Conservation (phyloP, 2,888 invertebrate species). For the Agrilus biguttatus region DNA sequence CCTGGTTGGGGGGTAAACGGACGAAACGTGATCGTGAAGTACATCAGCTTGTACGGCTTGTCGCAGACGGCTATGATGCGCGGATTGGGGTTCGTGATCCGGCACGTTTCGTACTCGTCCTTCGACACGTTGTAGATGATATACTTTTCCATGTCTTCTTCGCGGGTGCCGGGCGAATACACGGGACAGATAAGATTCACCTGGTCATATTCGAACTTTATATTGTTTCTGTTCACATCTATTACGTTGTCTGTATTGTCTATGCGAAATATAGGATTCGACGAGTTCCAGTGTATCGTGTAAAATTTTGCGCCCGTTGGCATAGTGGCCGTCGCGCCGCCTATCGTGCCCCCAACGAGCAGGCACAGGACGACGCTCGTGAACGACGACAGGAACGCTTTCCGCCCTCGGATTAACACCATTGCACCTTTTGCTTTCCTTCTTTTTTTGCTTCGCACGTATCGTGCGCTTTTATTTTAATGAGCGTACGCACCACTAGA, state of each 20-base stretch:
- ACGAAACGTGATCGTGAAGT: slow-evolving; percentile 91
- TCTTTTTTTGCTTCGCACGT: slow-evolving; percentile 2
- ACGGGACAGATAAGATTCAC: slow-evolving; percentile 92
- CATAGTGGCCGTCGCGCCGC: slow-evolving; percentile 21
- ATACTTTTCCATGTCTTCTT: slow-evolving; percentile 86
- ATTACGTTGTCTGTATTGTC: slow-evolving; percentile 96
- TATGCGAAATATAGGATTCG: slow-evolving; percentile 62
- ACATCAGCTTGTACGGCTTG: slow-evolving; percentile 87
- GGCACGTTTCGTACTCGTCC: slow-evolving; percentile 91
- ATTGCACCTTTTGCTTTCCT: slow-evolving; percentile 11
- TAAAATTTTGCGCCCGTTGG: slow-evolving; percentile 31
- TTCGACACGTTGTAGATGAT: slow-evolving; percentile 95
- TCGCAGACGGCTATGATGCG: slow-evolving; percentile 91
- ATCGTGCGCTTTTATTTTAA: background rate
- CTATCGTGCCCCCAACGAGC: slow-evolving; percentile 4
- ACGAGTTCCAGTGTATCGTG: slow-evolving; percentile 33
- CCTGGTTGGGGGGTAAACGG: slow-evolving; percentile 93
- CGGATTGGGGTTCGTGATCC: slow-evolving; percentile 87
- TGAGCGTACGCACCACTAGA: too few relatives aligned
- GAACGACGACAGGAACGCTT: slow-evolving; percentile 18
- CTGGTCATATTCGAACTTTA: slow-evolving; percentile 86
- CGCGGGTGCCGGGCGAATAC: slow-evolving; percentile 73
- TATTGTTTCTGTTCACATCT: slow-evolving; percentile 85
- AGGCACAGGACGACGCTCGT: slow-evolving; percentile 16
- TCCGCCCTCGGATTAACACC: slow-evolving; percentile 16